A percentile compares a stretch with the other conserved stretches of the same genome.
These are phyloP conservation scores for Centropristis striata DNA, from an alignment of 2,113 vertebrate species.

Conservation along the genomic window DNA sequence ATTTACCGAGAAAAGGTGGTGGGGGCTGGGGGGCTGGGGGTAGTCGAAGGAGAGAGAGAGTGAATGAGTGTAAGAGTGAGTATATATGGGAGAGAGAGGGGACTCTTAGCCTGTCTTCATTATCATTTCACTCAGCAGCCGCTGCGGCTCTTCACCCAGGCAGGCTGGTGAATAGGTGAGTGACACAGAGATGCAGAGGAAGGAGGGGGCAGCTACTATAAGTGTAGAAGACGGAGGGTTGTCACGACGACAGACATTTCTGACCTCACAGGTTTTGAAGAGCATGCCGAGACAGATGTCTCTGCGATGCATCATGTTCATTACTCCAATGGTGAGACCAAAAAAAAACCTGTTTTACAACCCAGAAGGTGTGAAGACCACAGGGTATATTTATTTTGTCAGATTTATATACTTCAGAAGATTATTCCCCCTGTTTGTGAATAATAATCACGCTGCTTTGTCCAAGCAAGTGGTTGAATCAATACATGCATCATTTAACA, in stretches of 20 bases:
- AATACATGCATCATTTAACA: slow-evolving; percentile 35
- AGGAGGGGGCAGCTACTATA: not conserved
- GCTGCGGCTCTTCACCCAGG: slow-evolving; percentile 45
- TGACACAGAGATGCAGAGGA: slow-evolving; percentile 19
- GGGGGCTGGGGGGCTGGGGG: no score
- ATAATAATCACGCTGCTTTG: slow-evolving; percentile 8
- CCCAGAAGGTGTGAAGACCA: not conserved
- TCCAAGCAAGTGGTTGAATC: slow-evolving; percentile 15
- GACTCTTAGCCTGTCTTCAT: slow-evolving; percentile 54
- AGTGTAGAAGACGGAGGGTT: slow-evolving; percentile 26
- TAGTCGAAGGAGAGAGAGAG: not conserved
- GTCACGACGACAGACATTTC: slow-evolving; percentile 38
- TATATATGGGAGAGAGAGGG: not conserved
- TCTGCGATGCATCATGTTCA: slow-evolving; percentile 22
- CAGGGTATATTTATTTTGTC: not conserved
- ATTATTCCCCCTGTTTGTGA: slow-evolving; percentile 7
- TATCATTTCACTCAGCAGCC: slow-evolving; percentile 65
- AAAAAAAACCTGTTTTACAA: slow-evolving; percentile 1
- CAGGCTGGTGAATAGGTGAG: slow-evolving; percentile 55
- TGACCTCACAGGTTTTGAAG: slow-evolving; percentile 25
- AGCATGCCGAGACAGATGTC: slow-evolving; percentile 30
- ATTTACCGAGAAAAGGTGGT: slow-evolving; percentile 47
- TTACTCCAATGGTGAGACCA: slow-evolving; percentile 4
- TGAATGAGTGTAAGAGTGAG: not conserved
- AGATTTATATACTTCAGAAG: slow-evolving; percentile 10